Evolutionary conservation across 2,113 vertebrate species (phyloP), one percentile per base, ranked within the genome.

Genomic region (Pungitius pungitius): DNA sequence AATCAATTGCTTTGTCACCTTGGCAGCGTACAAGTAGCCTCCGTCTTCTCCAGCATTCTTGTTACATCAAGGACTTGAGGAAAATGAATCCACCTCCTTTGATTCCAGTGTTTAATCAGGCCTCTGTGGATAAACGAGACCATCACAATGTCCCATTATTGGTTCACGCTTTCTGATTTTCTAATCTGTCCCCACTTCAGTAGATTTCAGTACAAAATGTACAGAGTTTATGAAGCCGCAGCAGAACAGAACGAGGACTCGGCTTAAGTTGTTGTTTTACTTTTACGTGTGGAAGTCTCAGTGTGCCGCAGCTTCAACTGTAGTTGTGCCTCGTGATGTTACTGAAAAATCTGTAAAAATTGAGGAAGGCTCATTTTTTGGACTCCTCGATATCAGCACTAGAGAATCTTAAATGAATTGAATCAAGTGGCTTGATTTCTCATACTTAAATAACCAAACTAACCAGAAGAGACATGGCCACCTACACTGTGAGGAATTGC

Each of bases 101-200:
- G n/a, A 12, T 20, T 51, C 5, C 9, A 37, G 22, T n/a, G 42
- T 61, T 37, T 18, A 40, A 67, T 33, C 64, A 61, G 12, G n/a
- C 8, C 43, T 59, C 24, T 33, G 49, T 20, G 37, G 39, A 49
- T n/a, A 18, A 51, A 27, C 11, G 42, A 72, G 39, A 72, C 35
- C 39, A 11, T 57, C 61, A 58, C 12, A 1, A 13, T 52, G 59
- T 47, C 20, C 8, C 0, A 11, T 4, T 12, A 51, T 26, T 47
- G 20, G 39, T 26, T 69, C 14, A 20, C 42, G 68, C 61, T 27
- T 20, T 57, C 13, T 14, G 15, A 24, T 62, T 56, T 47, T 60
- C 8, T 57, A 18, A 68, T 63, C 68, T 52, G 62, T 68, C 43
- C 49, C 69, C 59, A 35, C 55, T 51, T 78, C n/a, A n/a, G 30